Percentiles rank a stretch among this genome's conserved stretches.
Evolutionary conservation across 2,797 vertebrate genomes (phyloP).

Genomic region (Poeciliopsis turneri): DNA sequence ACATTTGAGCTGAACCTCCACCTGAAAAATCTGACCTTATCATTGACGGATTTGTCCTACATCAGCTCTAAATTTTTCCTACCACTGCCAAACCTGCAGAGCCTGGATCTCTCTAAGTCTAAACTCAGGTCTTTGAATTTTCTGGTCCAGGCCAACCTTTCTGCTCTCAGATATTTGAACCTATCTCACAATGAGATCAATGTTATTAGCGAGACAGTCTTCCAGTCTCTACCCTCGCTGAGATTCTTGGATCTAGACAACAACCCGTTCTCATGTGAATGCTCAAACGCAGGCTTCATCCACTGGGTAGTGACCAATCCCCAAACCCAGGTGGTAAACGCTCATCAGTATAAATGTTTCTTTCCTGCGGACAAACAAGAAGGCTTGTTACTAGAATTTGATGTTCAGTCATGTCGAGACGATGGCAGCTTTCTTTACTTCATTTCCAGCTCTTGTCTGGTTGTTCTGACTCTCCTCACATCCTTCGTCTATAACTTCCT

Average conservation of each 20-base stretch:
- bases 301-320: constrained; percentile 51
- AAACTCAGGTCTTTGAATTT: constrained; percentile 36
- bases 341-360: constrained; percentile 37
- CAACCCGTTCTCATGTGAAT: constrained; percentile 70
- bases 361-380: constrained; percentile 35
- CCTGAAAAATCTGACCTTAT: constrained; percentile 2
- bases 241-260: constrained; percentile 50
- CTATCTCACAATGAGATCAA: constrained; percentile 18
- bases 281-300: constrained; percentile 60
- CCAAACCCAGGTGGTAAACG: constrained; percentile 57
- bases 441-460: constrained; percentile 37
- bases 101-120: constrained; percentile 14
- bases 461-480: constrained; percentile 38
- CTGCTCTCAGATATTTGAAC: constrained; percentile 13
- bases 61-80: constrained; percentile 15
- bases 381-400: constrained; percentile 51
- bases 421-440: constrained; percentile 52
- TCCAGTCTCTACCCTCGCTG: constrained; percentile 19
- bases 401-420: constrained; percentile 29
- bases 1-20: constrained; percentile 21
- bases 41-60: neutral
- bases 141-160: constrained; percentile 2
- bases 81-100: constrained; percentile 28
- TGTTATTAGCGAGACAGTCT: constrained; percentile 9
- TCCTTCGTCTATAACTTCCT: constrained; percentile 60